Evolutionary conservation across 2,797 vertebrate species (phyloP), one percentile per base, ranked within the genome.

Genomic region (Heterohyrax brucei): DNA sequence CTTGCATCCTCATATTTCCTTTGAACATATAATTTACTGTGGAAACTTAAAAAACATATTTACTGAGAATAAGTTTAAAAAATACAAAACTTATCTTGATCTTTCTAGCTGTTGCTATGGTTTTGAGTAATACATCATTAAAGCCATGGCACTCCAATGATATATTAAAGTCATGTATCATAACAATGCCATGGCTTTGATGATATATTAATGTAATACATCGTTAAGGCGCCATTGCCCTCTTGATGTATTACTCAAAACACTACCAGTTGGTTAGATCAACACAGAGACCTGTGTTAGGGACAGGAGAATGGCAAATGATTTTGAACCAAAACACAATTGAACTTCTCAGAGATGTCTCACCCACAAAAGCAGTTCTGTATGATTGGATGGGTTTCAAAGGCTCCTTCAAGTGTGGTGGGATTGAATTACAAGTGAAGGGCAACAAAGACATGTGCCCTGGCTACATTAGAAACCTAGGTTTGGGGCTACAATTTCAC

Each of bases 171-270:
- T 91, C 96, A 98, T 98, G 76, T 21, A 97, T 98, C 98, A 98
- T 95, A 84, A 96, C 98, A 88, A 75, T 98, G 98, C 95, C 98
- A 82, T 10, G 73, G 96, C 97, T 97, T 96, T 98, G 98, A 96
- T 98, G 98, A 98, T 98, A 83, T 97, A 98, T 98, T 98, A 97
- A 97, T 97, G 98, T 95, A 94, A 97, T 98, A 91, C 96, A 95
- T 98, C 82, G 30, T 98, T 98, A 98, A 97, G 98, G 97, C 96
- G 96, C 98, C 98, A 95, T 97, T 96, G 98, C 96, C 97, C 78
- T 93, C 97, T n/a, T 96, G 98, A 98, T 98, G 94, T 97, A 98
- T 98, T 96, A 96, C 97, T 94, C 95, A 95, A 97, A 97, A 97
- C 97, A 96, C 94, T 93, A 89, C 97, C 97, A 87, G 53, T n/a